These are phyloP conservation scores for Tenodera sinensis DNA, from an alignment of 2,888 invertebrate genomes.

Conservation along the genomic window DNA sequence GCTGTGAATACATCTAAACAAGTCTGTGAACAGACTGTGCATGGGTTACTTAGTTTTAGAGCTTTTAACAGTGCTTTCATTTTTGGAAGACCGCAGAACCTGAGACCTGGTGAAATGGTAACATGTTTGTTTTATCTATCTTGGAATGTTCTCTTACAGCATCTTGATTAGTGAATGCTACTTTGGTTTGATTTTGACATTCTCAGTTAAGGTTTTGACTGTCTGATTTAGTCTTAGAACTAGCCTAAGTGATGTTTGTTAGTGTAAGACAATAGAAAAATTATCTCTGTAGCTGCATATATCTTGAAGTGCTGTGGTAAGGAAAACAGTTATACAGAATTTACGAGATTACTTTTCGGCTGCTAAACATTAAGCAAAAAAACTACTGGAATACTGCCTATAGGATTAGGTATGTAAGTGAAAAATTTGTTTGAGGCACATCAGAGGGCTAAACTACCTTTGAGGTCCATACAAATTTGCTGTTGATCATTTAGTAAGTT, in stretches of 20 bases:
- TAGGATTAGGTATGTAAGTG: too few species aligned
- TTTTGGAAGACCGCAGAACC: not conserved
- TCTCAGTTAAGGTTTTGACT: not conserved
- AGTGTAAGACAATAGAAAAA: not conserved
- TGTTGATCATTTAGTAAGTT: too few species aligned
- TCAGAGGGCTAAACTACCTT: too few species aligned
- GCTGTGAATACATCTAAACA: not conserved
- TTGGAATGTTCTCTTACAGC: slow-evolving; percentile 8
- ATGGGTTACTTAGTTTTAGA: not conserved
- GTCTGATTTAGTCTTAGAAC: not conserved
- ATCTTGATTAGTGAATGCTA: slow-evolving; percentile 4
- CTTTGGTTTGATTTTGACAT: not conserved
- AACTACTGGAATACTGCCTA: too few species aligned
- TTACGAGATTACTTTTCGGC: too few species aligned
- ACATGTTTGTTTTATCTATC: not conserved
- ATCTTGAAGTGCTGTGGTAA: not conserved
- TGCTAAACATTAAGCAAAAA: too few species aligned
- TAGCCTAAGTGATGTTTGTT: not conserved
- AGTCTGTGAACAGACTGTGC: not conserved
- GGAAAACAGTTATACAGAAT: not conserved
- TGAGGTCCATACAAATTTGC: too few species aligned
- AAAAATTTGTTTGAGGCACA: too few species aligned
- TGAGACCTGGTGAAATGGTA: slow-evolving; percentile 10
- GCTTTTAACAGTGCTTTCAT: slow-evolving; percentile 2
- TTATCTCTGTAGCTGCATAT: not conserved